Percentiles rank a stretch among this genome's conserved stretches.
These are phyloP conservation scores for Zaprionus taronus DNA, from an alignment of 1,140 invertebrate species.

Conservation along the genomic window DNA sequence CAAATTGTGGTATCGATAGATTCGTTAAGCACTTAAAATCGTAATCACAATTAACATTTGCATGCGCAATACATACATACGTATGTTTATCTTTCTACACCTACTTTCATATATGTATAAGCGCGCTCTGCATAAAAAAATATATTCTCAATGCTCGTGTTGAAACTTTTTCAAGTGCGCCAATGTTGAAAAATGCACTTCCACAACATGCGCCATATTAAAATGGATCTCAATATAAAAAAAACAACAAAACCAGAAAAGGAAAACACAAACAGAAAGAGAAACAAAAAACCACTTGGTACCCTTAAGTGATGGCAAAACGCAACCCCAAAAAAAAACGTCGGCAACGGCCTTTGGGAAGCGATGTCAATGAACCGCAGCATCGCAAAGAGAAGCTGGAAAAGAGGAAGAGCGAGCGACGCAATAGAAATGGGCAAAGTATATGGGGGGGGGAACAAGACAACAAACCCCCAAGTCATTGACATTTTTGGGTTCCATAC, in stretches of 20 bases:
- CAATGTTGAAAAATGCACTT: constrained; percentile 11
- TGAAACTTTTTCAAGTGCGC: background rate
- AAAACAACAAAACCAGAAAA: background rate
- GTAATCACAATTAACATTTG: background rate
- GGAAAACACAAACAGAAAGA: constrained; percentile 3
- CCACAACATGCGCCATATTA: constrained; percentile 15
- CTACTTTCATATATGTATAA: background rate
- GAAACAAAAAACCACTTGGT: constrained; percentile 16
- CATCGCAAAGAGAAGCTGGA: constrained; percentile 18
- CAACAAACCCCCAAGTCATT: constrained; percentile 55
- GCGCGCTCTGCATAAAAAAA: background rate
- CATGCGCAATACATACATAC: too few relatives aligned
- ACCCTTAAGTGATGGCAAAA: constrained; percentile 22
- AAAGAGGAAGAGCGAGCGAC: constrained; percentile 1
- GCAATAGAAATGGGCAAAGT: constrained; percentile 13
- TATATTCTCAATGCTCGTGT: background rate
- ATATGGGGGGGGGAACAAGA: constrained; percentile 29
- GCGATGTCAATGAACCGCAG: constrained; percentile 41
- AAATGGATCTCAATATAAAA: constrained; percentile 13
- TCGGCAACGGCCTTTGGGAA: constrained; percentile 31
- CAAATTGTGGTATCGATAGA: background rate
- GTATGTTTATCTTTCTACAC: too few relatives aligned
- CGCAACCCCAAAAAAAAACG: constrained; percentile 39
- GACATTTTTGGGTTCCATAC: constrained; percentile 57
- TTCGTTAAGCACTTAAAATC: background rate